Base-by-base conservation (phyloP, 2,797 vertebrate genomes). In the Leucoraja ocellata region DNA sequence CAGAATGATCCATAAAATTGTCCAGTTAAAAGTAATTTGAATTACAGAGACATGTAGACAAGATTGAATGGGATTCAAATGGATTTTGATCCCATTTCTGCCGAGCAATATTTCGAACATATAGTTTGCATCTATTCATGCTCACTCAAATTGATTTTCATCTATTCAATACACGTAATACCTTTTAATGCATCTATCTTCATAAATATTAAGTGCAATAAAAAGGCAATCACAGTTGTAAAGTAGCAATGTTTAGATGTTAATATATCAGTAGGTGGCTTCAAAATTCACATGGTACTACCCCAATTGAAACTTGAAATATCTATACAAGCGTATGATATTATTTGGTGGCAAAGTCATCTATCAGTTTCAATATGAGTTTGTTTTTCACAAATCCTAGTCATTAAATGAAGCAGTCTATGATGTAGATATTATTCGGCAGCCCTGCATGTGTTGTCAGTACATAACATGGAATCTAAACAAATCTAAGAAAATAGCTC, bases 171-270 rank as follows among this genome's bases (percentile, higher is more conserved):
- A 84, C 11, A 63, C 25, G n/a, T 84, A 61, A 84, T 63, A 61
- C 1, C 14, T 84, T 46, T 84, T 84, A 14, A 28, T n/a, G n/a
- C 9, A 58, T 25, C 8, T 10, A 61, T 61, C 54, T 84, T 58
- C 54, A 84, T 84, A 84, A 84, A 63, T 84, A 84, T n/a, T 84
- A 84, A 63, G 54, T 84, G 81, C 54, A 84, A 84, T 84, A 58
- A 54, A 28, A 84, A 61, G 25, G 11, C 46, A 58, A 83, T 54
- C 54, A 11, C 11, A 28, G 13, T 23, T 71, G n/a, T 7, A 90
- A 71, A 65, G 32, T 39, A 39, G 63, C 36, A 90, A 36, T 2
- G 3, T 90, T 90, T 36, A 90, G 86, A 90, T 90, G 21, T 39
- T 18, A 61, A 28, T 63, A n/a, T 86, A 28, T 63, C 28, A 63